phyloP scores from a whole-genome alignment of 2,888 invertebrate genomes.

The Osmoderma eremita region DNA sequence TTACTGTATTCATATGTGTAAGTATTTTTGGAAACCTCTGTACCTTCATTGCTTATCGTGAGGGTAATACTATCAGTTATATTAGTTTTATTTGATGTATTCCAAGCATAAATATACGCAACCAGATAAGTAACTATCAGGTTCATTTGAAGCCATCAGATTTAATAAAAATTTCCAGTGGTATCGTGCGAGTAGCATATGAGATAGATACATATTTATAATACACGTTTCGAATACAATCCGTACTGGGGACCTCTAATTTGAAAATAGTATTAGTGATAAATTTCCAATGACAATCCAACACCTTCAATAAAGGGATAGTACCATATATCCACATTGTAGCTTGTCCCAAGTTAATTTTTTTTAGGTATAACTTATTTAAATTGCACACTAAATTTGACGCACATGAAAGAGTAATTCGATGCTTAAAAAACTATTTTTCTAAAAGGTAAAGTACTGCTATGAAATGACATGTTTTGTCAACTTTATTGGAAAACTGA shows the following conservation, averaged over 20 bases:
- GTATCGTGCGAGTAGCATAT: conserved; percentile 15
- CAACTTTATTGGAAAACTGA: too few species aligned
- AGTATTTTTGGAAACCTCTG: conserved; percentile 42
- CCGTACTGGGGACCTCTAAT: conserved; percentile 2
- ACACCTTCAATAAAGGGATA: too few species aligned
- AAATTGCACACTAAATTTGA: too few species aligned
- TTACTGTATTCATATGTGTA: background rate
- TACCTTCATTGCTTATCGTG: background rate
- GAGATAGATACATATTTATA: conserved; percentile 7
- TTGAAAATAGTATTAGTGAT: conserved; percentile 26
- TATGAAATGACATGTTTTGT: too few species aligned
- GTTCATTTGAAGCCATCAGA: conserved; percentile 12
- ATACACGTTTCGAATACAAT: background rate
- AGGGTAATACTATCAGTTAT: background rate
- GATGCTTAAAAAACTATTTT: too few species aligned
- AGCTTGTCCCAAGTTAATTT: too few species aligned
- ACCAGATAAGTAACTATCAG: background rate
- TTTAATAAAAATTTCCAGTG: conserved; percentile 17
- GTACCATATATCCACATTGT: too few species aligned
- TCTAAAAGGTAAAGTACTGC: too few species aligned
- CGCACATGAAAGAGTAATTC: too few species aligned
- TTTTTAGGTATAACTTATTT: too few species aligned
- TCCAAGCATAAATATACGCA: background rate
- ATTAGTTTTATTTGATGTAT: background rate
- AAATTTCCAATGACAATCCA: background rate